A percentile compares a stretch with the other conserved stretches of the same genome.
Conservation (phyloP, 1,140 invertebrate genomes). For the Trinorchestia longiramus region DNA sequence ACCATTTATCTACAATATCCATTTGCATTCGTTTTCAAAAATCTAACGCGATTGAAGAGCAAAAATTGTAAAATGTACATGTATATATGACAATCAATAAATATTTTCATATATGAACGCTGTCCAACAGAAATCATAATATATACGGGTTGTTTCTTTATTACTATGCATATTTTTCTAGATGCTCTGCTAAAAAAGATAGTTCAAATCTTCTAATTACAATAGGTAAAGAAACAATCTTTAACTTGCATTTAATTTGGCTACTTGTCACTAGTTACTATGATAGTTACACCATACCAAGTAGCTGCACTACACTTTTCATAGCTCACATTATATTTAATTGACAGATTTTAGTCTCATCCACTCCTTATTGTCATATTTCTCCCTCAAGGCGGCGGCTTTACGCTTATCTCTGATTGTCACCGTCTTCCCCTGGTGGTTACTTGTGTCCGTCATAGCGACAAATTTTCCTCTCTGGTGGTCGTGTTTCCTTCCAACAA, state of each 20-base stretch:
- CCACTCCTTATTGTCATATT: background rate
- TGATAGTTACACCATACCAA: background rate
- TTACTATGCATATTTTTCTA: background rate
- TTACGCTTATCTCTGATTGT: no score
- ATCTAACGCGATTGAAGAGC: background rate
- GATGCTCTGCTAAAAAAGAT: background rate
- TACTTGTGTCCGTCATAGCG: no score
- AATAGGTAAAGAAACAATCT: background rate
- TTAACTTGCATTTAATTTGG: background rate
- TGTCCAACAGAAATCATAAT: background rate
- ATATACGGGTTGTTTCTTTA: background rate
- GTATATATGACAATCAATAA: no score
- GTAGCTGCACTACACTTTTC: background rate
- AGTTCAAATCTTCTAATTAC: background rate
- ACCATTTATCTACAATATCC: no score
- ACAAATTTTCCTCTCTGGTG: background rate
- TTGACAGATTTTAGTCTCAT: background rate
- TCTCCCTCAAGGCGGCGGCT: no score
- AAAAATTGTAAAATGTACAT: background rate
- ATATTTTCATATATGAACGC: background rate
- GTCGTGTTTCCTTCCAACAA: background rate
- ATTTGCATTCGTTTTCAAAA: background rate
- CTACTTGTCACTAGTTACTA: background rate
- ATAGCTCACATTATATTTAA: background rate
- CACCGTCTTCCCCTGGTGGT: background rate